Evolutionary conservation across 1,140 invertebrate species (phyloP).

Genomic region (Mamestra configurata): DNA sequence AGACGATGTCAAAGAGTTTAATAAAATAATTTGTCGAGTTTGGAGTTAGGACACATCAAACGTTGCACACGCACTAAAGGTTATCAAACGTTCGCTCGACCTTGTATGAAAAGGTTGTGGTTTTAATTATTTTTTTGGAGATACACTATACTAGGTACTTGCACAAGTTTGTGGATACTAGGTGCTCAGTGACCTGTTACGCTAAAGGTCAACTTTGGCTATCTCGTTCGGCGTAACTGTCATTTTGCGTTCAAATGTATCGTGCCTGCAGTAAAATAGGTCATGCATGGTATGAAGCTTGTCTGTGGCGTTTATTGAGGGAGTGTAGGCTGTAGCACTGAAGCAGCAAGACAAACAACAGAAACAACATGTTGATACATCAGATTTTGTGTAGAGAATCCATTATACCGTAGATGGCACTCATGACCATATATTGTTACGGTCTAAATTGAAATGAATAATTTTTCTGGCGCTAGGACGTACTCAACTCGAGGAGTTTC

Average conservation of each 20-base stretch:
- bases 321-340: too few relatives aligned
- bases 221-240: not conserved
- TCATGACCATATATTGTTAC: too few relatives aligned
- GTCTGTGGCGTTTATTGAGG: too few relatives aligned
- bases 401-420: too few relatives aligned
- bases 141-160: not conserved
- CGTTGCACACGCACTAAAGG: not conserved
- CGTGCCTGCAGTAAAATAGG: not conserved
- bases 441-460: too few relatives aligned
- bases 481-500: not conserved
- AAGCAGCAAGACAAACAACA: too few relatives aligned
- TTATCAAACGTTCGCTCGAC: not conserved
- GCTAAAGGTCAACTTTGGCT: not conserved
- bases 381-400: too few relatives aligned
- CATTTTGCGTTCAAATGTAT: not conserved
- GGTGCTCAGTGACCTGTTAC: not conserved
- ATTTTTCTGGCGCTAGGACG: too few relatives aligned
- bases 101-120: conserved; percentile 10
- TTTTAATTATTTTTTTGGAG: conserved; percentile 1
- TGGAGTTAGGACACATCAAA: not conserved
- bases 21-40: not conserved
- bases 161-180: not conserved
- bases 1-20: not conserved
- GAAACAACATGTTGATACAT: too few relatives aligned
- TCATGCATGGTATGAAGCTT: not conserved